A percentile compares a stretch with the other conserved stretches of the same genome.
Evolutionary conservation across 2,113 vertebrate species (phyloP).

Genomic region (Myodes glareolus): DNA sequence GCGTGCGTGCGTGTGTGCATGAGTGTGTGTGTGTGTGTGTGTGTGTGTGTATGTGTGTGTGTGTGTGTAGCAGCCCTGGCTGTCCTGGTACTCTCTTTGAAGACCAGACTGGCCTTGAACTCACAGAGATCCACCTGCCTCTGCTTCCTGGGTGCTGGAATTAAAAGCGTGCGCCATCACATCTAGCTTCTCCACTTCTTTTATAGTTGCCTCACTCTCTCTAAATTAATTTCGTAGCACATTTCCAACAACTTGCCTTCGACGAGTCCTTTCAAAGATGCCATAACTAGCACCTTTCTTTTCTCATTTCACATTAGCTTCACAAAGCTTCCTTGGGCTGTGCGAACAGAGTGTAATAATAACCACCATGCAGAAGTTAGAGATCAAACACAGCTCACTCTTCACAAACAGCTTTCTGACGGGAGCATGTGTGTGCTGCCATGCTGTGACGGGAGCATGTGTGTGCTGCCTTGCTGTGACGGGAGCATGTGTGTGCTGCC

Average conservation of each 20-base stretch:
- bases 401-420: neutral
- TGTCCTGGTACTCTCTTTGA: neutral
- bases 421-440: accelerated
- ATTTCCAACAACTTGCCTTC: neutral
- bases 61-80: neutral
- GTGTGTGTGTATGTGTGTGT: neutral
- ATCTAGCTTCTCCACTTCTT: neutral
- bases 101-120: neutral
- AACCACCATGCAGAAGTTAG: neutral
- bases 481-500: accelerated
- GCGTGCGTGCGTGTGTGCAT: too few species aligned
- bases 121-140: neutral
- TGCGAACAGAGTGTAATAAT: neutral
- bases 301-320: neutral
- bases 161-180: too few species aligned
- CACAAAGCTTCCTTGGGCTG: neutral
- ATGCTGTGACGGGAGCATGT: accelerated
- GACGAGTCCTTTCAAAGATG: neutral
- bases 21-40: too few species aligned
- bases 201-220: neutral
- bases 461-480: too few species aligned
- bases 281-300: neutral
- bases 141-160: neutral
- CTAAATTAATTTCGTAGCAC: neutral
- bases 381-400: neutral